Evolutionary conservation across 1,140 invertebrate genomes (phyloP).

Genomic region (Drosophila asahinai): DNA sequence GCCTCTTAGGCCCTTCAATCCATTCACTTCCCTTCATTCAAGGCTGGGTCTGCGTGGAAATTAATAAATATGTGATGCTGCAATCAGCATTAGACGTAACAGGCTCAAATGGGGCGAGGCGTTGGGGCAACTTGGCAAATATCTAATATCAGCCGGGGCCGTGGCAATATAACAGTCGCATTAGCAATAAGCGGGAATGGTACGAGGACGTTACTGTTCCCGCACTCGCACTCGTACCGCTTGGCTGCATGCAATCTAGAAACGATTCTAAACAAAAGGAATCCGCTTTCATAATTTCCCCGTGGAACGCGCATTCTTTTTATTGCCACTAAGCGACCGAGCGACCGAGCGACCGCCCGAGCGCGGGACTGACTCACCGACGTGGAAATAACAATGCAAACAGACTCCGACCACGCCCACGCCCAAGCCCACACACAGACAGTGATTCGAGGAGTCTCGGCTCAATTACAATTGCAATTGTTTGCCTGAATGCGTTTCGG

Average conservation of each 20-base stretch:
- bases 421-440: conserved; percentile 34
- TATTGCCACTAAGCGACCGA: conserved; percentile 82
- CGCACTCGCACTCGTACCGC: conserved; percentile 23
- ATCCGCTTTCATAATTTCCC: conserved; percentile 84
- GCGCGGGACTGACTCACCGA: conserved; percentile 7
- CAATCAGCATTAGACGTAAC: conserved; percentile 58
- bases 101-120: conserved; percentile 46
- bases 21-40: neutral
- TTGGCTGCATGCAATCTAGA: conserved; percentile 77
- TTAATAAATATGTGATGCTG: conserved; percentile 65
- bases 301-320: conserved; percentile 81
- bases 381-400: conserved; percentile 82
- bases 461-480: conserved; percentile 84
- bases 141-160: conserved; percentile 30
- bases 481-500: conserved; percentile 82
- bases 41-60: conserved; percentile 15
- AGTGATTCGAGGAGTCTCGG: conserved; percentile 68
- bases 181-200: conserved; percentile 78
- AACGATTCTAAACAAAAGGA: conserved; percentile 84
- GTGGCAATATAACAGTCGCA: conserved; percentile 61
- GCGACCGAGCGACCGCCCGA: conserved; percentile 9
- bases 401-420: conserved; percentile 52
- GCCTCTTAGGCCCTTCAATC: neutral
- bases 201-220: conserved; percentile 52
- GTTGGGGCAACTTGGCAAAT: conserved; percentile 41